These are phyloP conservation scores for Phenganax stokvisi DNA, from an alignment of 92 coral and sea anemone genomes.

Conservation along the genomic window DNA sequence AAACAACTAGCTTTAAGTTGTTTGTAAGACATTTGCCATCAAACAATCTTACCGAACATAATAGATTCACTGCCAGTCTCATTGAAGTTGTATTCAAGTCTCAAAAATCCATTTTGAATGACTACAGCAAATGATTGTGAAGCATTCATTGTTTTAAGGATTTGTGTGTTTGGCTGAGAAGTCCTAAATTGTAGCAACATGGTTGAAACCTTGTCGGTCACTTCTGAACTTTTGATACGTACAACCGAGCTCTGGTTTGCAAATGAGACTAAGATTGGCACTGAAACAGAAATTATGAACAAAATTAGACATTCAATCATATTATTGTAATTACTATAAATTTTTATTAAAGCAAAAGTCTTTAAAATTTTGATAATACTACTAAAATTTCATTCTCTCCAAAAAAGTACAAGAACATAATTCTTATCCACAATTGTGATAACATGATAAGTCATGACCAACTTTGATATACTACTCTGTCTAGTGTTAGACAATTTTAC, in stretches of 20 bases:
- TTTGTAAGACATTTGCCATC: background rate
- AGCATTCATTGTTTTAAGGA: background rate
- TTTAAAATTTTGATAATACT: no score
- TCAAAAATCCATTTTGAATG: constrained; percentile 4
- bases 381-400: no score
- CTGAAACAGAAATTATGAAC: background rate
- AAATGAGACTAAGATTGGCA: constrained; percentile 14
- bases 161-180: constrained; percentile 23
- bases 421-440: no score
- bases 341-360: no score
- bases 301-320: background rate
- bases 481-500: no score
- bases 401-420: no score
- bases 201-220: constrained; percentile 12
- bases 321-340: no score
- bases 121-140: constrained; percentile 2
- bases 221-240: background rate
- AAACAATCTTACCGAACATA: constrained; percentile 4
- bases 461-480: no score
- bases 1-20: background rate
- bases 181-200: constrained; percentile 27
- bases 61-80: constrained; percentile 9
- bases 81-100: constrained; percentile 13
- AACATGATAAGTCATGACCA: no score
- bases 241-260: constrained; percentile 3